Evolutionary conservation across 2,797 vertebrate species (phyloP).

Genomic region (Intellagama lesueurii): DNA sequence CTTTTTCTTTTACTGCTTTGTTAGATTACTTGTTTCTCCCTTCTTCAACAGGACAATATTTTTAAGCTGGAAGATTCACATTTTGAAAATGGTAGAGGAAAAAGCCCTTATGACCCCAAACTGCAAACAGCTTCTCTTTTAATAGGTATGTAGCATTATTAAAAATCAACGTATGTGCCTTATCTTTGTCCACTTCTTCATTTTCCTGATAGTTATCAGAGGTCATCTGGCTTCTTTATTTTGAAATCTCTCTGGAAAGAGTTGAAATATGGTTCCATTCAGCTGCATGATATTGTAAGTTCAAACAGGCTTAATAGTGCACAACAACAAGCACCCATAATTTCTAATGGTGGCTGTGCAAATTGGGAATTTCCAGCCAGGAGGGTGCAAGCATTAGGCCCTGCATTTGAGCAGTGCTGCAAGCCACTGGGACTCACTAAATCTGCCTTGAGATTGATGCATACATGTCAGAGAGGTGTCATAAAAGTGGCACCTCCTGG

Average conservation of each 20-base stretch:
- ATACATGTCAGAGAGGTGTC: neutral
- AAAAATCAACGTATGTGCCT: neutral
- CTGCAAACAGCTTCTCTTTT: constrained; percentile 93
- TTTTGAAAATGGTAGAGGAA: constrained; percentile 95
- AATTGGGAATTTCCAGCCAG: neutral
- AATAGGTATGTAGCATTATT: constrained; percentile 84
- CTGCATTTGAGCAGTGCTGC: neutral
- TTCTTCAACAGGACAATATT: constrained; percentile 86
- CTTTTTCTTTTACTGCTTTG: neutral
- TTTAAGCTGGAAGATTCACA: constrained; percentile 89
- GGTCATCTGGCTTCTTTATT: constrained; percentile 6
- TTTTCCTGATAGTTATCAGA: constrained; percentile 8
- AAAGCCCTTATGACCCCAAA: constrained; percentile 98
- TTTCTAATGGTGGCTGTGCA: neutral
- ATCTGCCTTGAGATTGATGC: neutral
- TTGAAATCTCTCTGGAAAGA: constrained; percentile 31
- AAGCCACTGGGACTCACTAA: neutral
- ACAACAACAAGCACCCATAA: neutral
- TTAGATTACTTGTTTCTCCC: constrained; percentile 5
- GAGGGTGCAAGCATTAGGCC: neutral
- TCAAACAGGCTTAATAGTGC: neutral
- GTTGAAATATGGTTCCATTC: constrained; percentile 19
- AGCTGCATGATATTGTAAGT: constrained; percentile 39
- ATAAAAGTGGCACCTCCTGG: neutral
- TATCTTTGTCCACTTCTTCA: constrained; percentile 4